A percentile compares a stretch with the other conserved stretches of the same genome.
Evolutionary conservation across 2,888 invertebrate species (phyloP).

Genomic region (Hydrotaea diabolus): DNA sequence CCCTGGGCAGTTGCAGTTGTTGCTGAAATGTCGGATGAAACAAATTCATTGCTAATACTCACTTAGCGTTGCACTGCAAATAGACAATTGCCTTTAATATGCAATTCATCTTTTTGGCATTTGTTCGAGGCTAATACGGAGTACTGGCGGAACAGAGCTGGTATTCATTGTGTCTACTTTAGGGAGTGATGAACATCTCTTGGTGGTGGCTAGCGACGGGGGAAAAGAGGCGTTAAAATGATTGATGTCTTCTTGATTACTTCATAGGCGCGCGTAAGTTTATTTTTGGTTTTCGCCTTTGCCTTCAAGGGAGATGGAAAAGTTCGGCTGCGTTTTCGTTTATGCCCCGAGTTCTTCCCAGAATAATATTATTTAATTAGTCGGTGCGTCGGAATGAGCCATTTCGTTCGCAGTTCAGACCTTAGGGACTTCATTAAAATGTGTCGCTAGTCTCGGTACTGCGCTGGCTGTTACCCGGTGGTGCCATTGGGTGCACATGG

Average conservation of each 20-base stretch:
- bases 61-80: not conserved
- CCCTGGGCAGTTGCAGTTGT: no score
- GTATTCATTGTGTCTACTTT: slow-evolving; percentile 7
- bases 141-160: slow-evolving; percentile 67
- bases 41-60: not conserved
- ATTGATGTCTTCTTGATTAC: slow-evolving; percentile 78
- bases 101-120: not conserved
- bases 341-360: not conserved
- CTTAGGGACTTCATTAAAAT: slow-evolving; percentile 42
- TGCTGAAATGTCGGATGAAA: not conserved
- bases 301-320: not conserved
- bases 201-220: not conserved
- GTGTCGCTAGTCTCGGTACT: slow-evolving; percentile 30
- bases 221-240: slow-evolving; percentile 69
- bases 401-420: not conserved
- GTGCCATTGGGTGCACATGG: not conserved
- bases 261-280: slow-evolving; percentile 72
- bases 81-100: slow-evolving; percentile 11
- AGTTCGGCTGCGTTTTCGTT: not conserved
- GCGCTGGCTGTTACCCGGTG: not conserved
- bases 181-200: slow-evolving; percentile 47
- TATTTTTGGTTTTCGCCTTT: not conserved
- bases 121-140: slow-evolving; percentile 32
- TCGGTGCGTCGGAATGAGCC: slow-evolving; percentile 14
- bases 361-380: slow-evolving; percentile 24